These are phyloP conservation scores for Himalopsyche tibetana DNA, from an alignment of 2,888 invertebrate genomes.

Conservation along the genomic window DNA sequence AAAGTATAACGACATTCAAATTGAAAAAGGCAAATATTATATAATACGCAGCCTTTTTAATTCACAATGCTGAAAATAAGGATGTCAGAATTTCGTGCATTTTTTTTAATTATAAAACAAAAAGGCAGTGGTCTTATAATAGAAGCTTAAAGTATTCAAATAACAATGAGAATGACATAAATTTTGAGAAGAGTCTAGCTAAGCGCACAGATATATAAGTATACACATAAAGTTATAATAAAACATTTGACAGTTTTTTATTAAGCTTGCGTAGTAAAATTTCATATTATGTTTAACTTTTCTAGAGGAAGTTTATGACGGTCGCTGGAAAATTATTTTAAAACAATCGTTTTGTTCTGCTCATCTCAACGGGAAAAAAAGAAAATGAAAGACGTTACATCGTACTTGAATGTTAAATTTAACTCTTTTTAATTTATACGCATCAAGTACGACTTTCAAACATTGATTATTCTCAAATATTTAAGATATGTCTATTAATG, in stretches of 20 bases:
- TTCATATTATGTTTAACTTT: conserved; percentile 31
- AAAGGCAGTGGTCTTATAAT: not conserved
- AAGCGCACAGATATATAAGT: not conserved
- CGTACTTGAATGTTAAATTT: not conserved
- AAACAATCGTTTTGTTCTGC: conserved; percentile 26
- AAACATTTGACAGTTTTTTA: conserved; percentile 21
- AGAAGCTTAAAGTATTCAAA: not conserved
- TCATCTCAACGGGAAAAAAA: not conserved
- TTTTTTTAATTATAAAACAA: not conserved
- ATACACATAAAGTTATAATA: conserved; percentile 22
- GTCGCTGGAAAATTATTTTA: conserved; percentile 12
- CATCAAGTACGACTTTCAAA: too few species aligned
- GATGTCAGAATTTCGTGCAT: not conserved
- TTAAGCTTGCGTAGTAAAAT: conserved; percentile 31
- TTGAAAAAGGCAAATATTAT: too few species aligned
- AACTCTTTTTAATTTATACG: not conserved
- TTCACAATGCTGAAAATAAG: not conserved
- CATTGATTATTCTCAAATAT: too few species aligned
- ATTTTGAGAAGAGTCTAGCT: not conserved
- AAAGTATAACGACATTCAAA: too few species aligned
- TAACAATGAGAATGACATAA: not conserved
- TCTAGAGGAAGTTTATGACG: conserved; percentile 26
- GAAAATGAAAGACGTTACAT: not conserved
- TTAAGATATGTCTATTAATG: too few species aligned
- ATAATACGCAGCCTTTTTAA: too few species aligned